These are phyloP conservation scores for Hypsopygia costalis DNA, from an alignment of 2,888 invertebrate species.

Conservation along the genomic window DNA sequence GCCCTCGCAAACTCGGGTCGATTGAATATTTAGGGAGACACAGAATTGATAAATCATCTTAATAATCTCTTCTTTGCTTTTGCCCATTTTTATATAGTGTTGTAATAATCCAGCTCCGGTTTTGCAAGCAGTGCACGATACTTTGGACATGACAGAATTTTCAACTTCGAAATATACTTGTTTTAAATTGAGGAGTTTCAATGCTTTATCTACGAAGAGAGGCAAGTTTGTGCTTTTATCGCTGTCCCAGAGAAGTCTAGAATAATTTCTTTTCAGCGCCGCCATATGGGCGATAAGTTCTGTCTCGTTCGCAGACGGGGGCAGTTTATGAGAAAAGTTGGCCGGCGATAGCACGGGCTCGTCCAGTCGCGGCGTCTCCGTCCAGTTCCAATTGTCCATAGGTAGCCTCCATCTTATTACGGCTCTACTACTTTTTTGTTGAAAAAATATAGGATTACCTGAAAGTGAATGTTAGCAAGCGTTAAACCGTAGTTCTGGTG, in stretches of 20 bases:
- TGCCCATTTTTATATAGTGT: slow-evolving; percentile 92
- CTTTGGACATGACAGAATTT: slow-evolving; percentile 94
- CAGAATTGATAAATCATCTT: slow-evolving; percentile 93
- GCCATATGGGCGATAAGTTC: slow-evolving; percentile 69
- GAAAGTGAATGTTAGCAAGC: slow-evolving; percentile 14
- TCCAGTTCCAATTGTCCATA: slow-evolving; percentile 72
- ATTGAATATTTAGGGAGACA: slow-evolving; percentile 92
- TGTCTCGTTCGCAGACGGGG: slow-evolving; percentile 72
- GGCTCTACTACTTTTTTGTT: slow-evolving; percentile 51
- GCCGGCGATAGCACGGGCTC: slow-evolving; percentile 66
- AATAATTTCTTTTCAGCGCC: slow-evolving; percentile 66
- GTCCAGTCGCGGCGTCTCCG: slow-evolving; percentile 52
- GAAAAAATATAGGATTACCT: slow-evolving; percentile 74
- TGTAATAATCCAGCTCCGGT: slow-evolving; percentile 92
- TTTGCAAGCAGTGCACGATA: slow-evolving; percentile 94
- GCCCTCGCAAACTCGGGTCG: slow-evolving; percentile 92
- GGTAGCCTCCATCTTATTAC: slow-evolving; percentile 74
- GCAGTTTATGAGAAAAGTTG: slow-evolving; percentile 71
- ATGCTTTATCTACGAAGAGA: slow-evolving; percentile 90
- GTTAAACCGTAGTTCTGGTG: no score
- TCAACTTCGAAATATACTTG: slow-evolving; percentile 93
- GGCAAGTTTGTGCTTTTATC: slow-evolving; percentile 87
- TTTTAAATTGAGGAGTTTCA: slow-evolving; percentile 90
- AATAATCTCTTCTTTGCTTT: slow-evolving; percentile 91
- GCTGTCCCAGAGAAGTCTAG: slow-evolving; percentile 86